Percentiles rank a stretch among this genome's conserved stretches.
Conservation (phyloP, 2,113 vertebrate genomes). For the Psilopsiagon aurifrons region DNA sequence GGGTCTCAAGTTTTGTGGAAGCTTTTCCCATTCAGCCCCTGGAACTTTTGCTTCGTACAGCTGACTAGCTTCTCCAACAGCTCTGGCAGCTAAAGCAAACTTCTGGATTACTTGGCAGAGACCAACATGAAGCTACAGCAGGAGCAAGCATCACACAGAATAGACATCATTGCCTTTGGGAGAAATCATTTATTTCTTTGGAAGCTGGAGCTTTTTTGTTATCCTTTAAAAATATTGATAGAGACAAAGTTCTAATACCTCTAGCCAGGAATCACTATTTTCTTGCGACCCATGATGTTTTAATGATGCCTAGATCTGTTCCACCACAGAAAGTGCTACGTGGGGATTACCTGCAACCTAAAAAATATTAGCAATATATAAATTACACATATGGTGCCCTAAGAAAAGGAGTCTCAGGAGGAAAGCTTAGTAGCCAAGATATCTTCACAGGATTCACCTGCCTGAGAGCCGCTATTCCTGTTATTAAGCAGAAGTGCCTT, state of each 20-base stretch:
- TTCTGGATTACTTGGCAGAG: neutral
- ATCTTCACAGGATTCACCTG: neutral
- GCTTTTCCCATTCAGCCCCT: neutral
- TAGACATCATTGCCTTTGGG: neutral
- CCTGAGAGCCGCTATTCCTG: neutral
- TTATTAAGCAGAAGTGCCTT: neutral
- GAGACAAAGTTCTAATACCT: neutral
- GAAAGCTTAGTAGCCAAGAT: neutral
- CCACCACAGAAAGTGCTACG: neutral
- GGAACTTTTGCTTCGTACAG: neutral
- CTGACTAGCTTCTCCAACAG: neutral
- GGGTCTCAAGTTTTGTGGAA: neutral
- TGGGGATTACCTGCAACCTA: neutral
- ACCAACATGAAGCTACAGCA: neutral
- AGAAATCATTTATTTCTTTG: neutral
- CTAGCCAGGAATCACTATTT: neutral
- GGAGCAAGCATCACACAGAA: neutral
- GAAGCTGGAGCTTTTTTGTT: neutral
- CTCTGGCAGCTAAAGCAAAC: neutral
- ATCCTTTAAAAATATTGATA: neutral
- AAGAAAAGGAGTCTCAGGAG: neutral
- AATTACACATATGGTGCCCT: neutral
- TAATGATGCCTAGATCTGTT: neutral
- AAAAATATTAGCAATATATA: neutral
- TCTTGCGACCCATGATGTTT: neutral